Evolutionary conservation across 2,113 vertebrate genomes (phyloP), one percentile per base, ranked within the genome.

Genomic region (Otocyon megalotis): DNA sequence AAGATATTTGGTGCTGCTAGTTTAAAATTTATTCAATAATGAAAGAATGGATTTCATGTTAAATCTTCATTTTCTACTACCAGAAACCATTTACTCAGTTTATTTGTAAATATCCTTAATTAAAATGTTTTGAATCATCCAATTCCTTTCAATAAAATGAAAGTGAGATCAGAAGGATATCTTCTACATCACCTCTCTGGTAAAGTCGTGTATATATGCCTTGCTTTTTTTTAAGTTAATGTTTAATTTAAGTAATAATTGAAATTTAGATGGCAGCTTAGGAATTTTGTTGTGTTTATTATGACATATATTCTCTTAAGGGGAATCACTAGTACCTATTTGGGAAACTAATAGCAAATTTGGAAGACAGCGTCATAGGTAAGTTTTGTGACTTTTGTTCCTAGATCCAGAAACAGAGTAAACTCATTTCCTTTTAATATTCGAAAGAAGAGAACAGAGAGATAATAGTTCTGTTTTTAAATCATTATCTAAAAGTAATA

Each of bases 81-180:
- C 85, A 98, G 76, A 97, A 92, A 96, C 90, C 77, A 80, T 95
- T 91, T 71, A 14, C 90, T 97, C 98, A 96, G 97, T 97, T 98
- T 98, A 98, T 98, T 97, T 93, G 88, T 97, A 97, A 98, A 93
- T 77, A 54, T 35, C 67, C 43, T 48, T 97, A 97, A 98, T 96
- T 91, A 98, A 96, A 93, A 92, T 26, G 35, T 63, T 98, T 32
- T 90, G 50, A 93, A 96, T 97, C 96, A 96, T 65, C 28, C 0
- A 54, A 35, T 88, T 98, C 92, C 76, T 92, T 93, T 56, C 95
- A 79, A 63, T 97, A 90, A 97, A 97, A 98, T 98, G 98, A 97
- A 98, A 97, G 35, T 97, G 96, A 98, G 95, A 94, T 84, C 94
- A 98, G 94, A 97, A 97, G 90, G 63, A 94, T 92, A 69, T 96